A percentile compares a stretch with the other conserved stretches of the same genome.
Evolutionary conservation across 2,888 invertebrate genomes (phyloP).

Genomic region (Drosophila neutralis): DNA sequence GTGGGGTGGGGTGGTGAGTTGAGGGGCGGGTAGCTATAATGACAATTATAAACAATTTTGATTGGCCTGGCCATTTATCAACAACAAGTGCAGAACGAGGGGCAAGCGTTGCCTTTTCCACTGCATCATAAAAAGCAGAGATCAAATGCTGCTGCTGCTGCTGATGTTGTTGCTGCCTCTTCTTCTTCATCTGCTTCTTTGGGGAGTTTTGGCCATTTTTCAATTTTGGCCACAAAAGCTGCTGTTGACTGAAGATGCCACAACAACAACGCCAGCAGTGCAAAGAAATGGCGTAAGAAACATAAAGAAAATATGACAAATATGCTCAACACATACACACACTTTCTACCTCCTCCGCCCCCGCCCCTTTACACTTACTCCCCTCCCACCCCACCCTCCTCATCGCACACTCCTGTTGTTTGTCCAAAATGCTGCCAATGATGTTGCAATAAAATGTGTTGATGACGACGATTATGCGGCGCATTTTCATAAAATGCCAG

Average conservation of each 20-base stretch:
- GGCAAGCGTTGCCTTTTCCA: neutral
- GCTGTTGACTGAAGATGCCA: constrained; percentile 46
- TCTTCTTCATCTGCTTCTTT: constrained; percentile 2
- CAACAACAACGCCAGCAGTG: constrained; percentile 6
- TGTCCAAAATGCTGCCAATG: constrained; percentile 51
- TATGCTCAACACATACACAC: constrained; percentile 33
- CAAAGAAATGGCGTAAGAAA: constrained; percentile 25
- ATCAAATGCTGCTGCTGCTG: constrained; percentile 44
- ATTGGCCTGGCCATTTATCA: constrained; percentile 69
- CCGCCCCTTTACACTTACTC: neutral
- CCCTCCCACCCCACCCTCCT: neutral
- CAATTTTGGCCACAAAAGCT: constrained; percentile 47
- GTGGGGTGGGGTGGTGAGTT: neutral
- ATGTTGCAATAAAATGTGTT: constrained; percentile 78
- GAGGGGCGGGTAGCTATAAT: constrained; percentile 33
- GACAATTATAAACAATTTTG: constrained; percentile 79
- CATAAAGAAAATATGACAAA: constrained; percentile 55
- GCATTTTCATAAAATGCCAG: constrained; percentile 53
- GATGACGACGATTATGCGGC: constrained; percentile 71
- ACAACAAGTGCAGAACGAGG: constrained; percentile 45
- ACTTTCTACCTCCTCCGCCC: neutral
- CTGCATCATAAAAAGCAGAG: constrained; percentile 73
- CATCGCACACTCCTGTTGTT: neutral
- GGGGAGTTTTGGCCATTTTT: constrained; percentile 53
- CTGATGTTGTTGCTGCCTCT: constrained; percentile 23